Percentiles rank a stretch among this genome's conserved stretches.
Conservation (phyloP, 1,140 invertebrate species). For the Penaeus vannamei region DNA sequence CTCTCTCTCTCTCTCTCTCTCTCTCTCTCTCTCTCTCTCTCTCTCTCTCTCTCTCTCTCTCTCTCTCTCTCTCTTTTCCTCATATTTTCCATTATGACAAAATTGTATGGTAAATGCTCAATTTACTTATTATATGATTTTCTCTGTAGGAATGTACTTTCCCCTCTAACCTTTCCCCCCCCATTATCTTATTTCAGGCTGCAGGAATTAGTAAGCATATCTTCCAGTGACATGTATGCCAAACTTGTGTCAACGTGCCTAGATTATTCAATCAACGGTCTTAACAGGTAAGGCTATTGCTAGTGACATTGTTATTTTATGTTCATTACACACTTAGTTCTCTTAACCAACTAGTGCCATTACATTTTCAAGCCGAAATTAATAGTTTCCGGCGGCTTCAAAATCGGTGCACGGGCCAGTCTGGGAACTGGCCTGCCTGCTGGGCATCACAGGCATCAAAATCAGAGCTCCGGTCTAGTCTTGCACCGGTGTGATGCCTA, state of each 20-base stretch:
- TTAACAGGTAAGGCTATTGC: slow-evolving; percentile 77
- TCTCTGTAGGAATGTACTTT: background rate
- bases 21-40: background rate
- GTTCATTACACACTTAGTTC: background rate
- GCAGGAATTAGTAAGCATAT: slow-evolving; percentile 83
- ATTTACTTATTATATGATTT: slow-evolving; percentile 71
- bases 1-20: background rate
- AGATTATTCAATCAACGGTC: slow-evolving; percentile 84
- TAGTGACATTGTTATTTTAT: slow-evolving; percentile 61
- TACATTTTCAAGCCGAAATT: too few species aligned
- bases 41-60: background rate
- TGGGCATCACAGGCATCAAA: too few species aligned
- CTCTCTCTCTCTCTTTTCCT: background rate
- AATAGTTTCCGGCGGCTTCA: too few species aligned
- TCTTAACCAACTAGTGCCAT: too few species aligned
- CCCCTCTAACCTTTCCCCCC: background rate
- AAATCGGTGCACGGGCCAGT: too few species aligned
- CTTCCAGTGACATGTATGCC: slow-evolving; percentile 91
- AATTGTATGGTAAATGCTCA: background rate
- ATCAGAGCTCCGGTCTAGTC: too few species aligned
- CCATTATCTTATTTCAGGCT: slow-evolving; percentile 76
- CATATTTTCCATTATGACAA: background rate
- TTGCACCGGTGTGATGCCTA: too few species aligned
- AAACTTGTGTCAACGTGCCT: slow-evolving; percentile 92
- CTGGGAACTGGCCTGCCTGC: too few species aligned